phyloP scores from a whole-genome alignment of 2,888 invertebrate genomes.

The Dryocosmus kuriphilus region DNA sequence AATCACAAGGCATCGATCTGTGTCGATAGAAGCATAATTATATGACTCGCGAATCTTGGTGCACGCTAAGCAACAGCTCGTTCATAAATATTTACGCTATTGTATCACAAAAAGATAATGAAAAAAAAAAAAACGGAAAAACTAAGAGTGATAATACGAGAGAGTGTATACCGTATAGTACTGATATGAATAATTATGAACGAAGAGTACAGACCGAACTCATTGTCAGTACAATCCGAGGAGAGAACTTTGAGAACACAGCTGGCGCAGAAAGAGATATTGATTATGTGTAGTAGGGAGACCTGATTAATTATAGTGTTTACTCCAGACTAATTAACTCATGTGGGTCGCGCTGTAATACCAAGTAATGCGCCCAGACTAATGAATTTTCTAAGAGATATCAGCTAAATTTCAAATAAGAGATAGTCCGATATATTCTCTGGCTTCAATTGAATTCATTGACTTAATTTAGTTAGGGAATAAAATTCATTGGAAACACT shows the following conservation, averaged over 20 bases:
- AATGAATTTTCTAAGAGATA: constrained; percentile 27
- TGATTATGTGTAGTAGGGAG: constrained; percentile 47
- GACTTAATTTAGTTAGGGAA: too few relatives aligned
- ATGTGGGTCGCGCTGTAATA: constrained; percentile 27
- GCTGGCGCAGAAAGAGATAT: constrained; percentile 50
- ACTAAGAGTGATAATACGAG: constrained; percentile 45
- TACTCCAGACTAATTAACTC: constrained; percentile 40
- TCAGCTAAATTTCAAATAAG: constrained; percentile 1
- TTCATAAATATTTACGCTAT: constrained; percentile 41
- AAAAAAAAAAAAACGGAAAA: neutral
- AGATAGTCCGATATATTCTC: neutral
- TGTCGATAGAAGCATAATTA: constrained; percentile 35
- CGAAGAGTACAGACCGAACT: constrained; percentile 42
- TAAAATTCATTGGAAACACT: too few relatives aligned
- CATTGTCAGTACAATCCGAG: constrained; percentile 3
- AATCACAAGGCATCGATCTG: constrained; percentile 23
- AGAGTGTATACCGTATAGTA: constrained; percentile 46
- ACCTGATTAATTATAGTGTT: constrained; percentile 56
- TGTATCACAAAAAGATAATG: constrained; percentile 36
- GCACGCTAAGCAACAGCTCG: constrained; percentile 24
- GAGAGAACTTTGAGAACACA: constrained; percentile 32
- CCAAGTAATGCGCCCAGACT: constrained; percentile 9
- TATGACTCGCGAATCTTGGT: constrained; percentile 14
- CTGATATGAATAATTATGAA: constrained; percentile 51
- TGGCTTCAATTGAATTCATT: too few relatives aligned